A percentile compares a stretch with the other conserved stretches of the same genome.
Conservation (phyloP, 2,797 vertebrate species). For the Acomys russatus region DNA sequence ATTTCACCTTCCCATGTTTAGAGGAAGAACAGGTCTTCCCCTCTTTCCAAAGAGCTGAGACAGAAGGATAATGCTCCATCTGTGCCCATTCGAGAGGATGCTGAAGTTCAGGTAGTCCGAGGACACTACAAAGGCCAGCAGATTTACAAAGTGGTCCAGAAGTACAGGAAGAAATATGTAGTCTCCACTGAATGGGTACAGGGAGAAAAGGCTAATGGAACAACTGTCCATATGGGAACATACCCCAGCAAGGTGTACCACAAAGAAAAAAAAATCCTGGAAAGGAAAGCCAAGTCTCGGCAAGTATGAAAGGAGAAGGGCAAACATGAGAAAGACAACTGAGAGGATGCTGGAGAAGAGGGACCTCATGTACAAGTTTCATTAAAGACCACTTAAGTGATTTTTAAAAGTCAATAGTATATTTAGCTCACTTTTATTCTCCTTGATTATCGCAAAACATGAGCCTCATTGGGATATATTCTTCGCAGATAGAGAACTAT, state of each 20-base stretch:
- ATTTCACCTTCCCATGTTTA: neutral
- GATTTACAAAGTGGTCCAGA: neutral
- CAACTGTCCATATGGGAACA: neutral
- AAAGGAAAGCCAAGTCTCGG: neutral
- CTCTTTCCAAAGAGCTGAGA: neutral
- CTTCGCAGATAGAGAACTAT: neutral
- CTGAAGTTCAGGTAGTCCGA: neutral
- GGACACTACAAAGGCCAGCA: no score
- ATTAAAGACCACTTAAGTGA: neutral
- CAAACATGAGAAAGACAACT: neutral
- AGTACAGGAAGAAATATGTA: no score
- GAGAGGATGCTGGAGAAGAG: neutral
- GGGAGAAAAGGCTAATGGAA: neutral
- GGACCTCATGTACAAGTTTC: neutral
- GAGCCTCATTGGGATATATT: conserved; percentile 56
- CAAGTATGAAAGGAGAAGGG: neutral
- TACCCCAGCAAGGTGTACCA: neutral
- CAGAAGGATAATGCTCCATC: neutral
- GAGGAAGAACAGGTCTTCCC: neutral
- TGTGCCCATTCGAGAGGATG: neutral
- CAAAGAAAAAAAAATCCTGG: neutral
- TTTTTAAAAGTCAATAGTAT: neutral
- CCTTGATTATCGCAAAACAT: conserved; percentile 45
- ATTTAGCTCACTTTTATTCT: conserved; percentile 22
- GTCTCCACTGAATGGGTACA: neutral